Evolutionary conservation across 1,140 invertebrate genomes (phyloP).

Genomic region (Pristionchus pacificus): DNA sequence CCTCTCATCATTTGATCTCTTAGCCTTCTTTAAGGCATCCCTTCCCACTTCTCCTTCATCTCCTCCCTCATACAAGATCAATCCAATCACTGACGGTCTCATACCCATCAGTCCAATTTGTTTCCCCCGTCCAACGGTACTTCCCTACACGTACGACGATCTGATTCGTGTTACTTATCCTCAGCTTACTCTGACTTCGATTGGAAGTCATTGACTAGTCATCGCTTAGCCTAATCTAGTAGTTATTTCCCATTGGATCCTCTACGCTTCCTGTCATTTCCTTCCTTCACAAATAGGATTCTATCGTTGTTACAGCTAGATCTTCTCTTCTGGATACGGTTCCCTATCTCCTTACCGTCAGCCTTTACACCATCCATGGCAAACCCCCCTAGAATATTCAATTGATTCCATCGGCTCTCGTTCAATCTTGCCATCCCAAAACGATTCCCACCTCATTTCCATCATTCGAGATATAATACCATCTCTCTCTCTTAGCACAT

Average conservation of each 20-base stretch:
- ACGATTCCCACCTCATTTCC: no score
- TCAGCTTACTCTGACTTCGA: no score
- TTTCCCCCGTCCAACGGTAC: neutral
- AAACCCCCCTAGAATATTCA: neutral
- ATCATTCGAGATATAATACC: no score
- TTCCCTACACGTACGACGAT: neutral
- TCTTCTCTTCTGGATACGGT: neutral
- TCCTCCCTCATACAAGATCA: neutral
- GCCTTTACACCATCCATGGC: neutral
- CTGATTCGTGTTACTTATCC: neutral
- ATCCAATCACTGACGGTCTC: neutral
- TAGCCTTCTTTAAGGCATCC: neutral
- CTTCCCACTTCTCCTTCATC: slow-evolving; percentile 7
- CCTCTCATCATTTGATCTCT: no score
- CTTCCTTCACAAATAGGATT: no score
- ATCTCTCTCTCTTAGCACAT: neutral
- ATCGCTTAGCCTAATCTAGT: no score
- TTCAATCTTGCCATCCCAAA: neutral
- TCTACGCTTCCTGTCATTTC: no score
- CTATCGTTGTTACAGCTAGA: no score
- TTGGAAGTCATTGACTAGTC: no score
- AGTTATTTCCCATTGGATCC: no score
- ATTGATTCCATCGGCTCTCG: neutral
- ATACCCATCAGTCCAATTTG: neutral
- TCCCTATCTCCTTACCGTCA: neutral